Evolutionary conservation across 2,797 vertebrate genomes (phyloP), one percentile per base, ranked within the genome.

Genomic region (Hirundo rustica): DNA sequence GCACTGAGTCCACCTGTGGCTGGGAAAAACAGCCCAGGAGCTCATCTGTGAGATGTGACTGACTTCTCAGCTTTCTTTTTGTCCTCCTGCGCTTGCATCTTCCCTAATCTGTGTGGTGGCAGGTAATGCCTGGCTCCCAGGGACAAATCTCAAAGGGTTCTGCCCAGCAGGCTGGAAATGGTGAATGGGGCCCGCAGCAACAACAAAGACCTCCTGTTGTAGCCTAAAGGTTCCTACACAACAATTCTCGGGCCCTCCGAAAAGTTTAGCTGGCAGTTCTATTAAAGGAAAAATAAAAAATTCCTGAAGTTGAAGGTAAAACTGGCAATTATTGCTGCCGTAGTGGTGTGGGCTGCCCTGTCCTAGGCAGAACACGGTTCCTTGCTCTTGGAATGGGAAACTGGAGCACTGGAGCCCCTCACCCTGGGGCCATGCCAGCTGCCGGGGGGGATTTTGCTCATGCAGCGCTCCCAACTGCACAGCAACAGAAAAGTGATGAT

Each of bases 341-440:
- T 4, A 18, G 16, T 10, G 20, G 10, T 22, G 40, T 3, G 5
- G 3, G 1, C 32, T 45, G 19, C 11, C 5, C 34, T 55, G 53
- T 18, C 9, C 45, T 2, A 9, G 60, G 34, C 58, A 7, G 47
- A 32, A 44, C 0, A 0, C 0, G 1, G 15, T 6, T 27, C 30
- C 27, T 23, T 61, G 25, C 27, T 70, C 29, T 42, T 58, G 26
- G 42, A 48, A 20, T 10, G 57, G 53, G 44, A 3, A 68, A 13
- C 15, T 38, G 71, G 87, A 82, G 51, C 22, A 12, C 65, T 30
- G 34, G 62, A 82, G 48, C 8, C 22, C 32, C 47, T 76, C 26
- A 12, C 6, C 38, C 5, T 19, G 51, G 20, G 32, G 32, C 21
- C 36, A 10, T n/a, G 15, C 23, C 77, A 73, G 4, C 53, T 47